phyloP scores from a whole-genome alignment of 1,140 invertebrate species.

The Harpegnathos saltator region DNA sequence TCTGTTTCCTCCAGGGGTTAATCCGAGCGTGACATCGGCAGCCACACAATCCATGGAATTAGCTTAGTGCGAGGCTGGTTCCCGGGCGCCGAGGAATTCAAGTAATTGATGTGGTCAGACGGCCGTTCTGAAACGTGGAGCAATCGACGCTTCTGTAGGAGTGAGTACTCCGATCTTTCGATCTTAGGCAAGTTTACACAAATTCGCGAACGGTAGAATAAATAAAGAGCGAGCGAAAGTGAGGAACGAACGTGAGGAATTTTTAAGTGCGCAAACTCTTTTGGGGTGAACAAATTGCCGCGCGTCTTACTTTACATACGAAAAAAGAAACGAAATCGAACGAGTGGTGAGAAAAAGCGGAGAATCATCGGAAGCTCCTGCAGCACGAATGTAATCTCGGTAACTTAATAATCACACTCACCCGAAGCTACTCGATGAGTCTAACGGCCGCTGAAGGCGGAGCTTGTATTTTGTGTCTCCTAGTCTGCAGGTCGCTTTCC shows the following conservation, averaged over 20 bases:
- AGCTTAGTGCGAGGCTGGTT: not conserved
- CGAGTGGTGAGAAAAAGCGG: too few relatives aligned
- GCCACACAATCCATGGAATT: not conserved
- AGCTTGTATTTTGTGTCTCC: too few relatives aligned
- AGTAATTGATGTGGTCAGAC: constrained; percentile 69
- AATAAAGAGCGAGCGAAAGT: too few relatives aligned
- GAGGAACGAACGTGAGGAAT: too few relatives aligned
- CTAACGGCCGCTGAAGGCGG: constrained; percentile 83
- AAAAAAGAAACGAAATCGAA: not conserved
- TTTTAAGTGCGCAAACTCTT: too few relatives aligned
- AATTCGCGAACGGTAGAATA: not conserved
- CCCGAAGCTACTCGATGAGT: constrained; percentile 79
- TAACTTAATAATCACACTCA: constrained; percentile 53
- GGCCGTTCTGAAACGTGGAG: constrained; percentile 71
- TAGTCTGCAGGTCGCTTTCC: constrained; percentile 83
- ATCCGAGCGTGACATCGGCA: not conserved
- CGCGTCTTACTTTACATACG: not conserved
- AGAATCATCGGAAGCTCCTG: not conserved
- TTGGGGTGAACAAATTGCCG: too few relatives aligned
- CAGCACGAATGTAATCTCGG: too few relatives aligned
- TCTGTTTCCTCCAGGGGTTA: not conserved
- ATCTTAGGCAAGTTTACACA: not conserved
- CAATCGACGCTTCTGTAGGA: not conserved
- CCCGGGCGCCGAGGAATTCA: not conserved
- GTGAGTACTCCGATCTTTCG: not conserved